These are phyloP conservation scores for Drosophila ercepeae DNA, from an alignment of 1,140 invertebrate genomes.

Conservation along the genomic window DNA sequence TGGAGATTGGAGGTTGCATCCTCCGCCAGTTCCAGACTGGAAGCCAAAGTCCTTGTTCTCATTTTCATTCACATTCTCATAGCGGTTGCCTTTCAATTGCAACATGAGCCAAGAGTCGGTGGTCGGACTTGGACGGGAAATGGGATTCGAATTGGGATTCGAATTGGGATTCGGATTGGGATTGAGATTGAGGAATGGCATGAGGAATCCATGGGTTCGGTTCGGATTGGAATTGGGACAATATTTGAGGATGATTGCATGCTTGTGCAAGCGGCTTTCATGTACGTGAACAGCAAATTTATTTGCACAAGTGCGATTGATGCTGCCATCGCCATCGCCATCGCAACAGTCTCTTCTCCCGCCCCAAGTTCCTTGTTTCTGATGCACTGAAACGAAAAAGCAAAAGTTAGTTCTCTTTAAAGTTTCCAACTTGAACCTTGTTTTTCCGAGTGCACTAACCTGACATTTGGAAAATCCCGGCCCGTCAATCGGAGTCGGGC, in stretches of 20 bases:
- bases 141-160: constrained; percentile 29
- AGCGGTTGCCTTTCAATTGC: constrained; percentile 15
- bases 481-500: constrained; percentile 49
- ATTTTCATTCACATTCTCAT: too few species aligned
- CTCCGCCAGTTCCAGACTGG: neutral
- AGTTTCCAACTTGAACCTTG: too few species aligned
- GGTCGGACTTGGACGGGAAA: neutral
- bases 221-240: constrained; percentile 54
- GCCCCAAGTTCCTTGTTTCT: neutral
- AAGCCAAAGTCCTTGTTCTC: neutral
- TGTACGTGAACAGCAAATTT: constrained; percentile 79
- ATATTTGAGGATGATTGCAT: constrained; percentile 80
- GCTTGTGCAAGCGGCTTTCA: constrained; percentile 76
- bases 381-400: too few species aligned
- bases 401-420: too few species aligned
- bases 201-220: neutral
- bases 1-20: neutral
- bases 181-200: constrained; percentile 23
- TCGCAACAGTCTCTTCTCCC: neutral
- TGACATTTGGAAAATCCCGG: constrained; percentile 29
- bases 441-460: constrained; percentile 7
- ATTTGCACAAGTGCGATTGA: constrained; percentile 77
- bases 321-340: constrained; percentile 39
- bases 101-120: constrained; percentile 4
- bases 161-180: constrained; percentile 22